Base-by-base conservation (phyloP, 1,140 invertebrate species). In the Amphibalanus amphitrite region DNA sequence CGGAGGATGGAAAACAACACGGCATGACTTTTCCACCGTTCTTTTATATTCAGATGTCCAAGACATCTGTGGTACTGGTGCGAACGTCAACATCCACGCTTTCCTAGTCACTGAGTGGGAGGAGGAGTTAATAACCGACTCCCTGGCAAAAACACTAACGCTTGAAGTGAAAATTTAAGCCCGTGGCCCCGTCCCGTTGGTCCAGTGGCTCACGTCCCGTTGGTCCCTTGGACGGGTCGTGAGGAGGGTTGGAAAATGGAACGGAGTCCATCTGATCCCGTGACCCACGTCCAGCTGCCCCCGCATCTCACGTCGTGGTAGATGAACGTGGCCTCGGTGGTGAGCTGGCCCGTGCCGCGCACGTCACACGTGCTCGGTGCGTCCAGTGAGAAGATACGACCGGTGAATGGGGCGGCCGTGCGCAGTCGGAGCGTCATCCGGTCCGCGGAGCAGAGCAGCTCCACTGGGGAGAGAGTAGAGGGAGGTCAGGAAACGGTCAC, bases 361-460 rank as follows among this genome's bases (percentile, higher is more conserved):
- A 79, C 77, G 20, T 80, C 78, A 70, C 85, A 86, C 20, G 74
- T 76, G 0, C 81, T 80, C 13, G 81, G 79, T 30, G 80, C 77
- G 23, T 81, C 82, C 69, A 74, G 78, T 0, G 80, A 79, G 73
- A 83, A 85, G 1, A 85, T 75, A 29, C 81, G 77, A 0, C 85
- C 85, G 6, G 76, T 74, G 74, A 86, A 86, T 0, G 82, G 79
- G 69, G 83, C 82, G 25, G 70, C 73, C 0, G 84, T 85, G 17
- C 76, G 77, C 15, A 86, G 75, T 25, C 80, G 79, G 0, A 86
- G 76, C 3, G 77, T 80, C 79, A 86, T 81, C 3, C 73, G 76
- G 10, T 80, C 78, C 33, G 81, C 79, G 23, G 77, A 79, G 74
- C 85, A 86, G 4, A 76, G 76, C 4, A 86, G 79, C 71, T 78